Conservation (phyloP, 1,140 invertebrate species). For the Neodiprion virginianus region DNA sequence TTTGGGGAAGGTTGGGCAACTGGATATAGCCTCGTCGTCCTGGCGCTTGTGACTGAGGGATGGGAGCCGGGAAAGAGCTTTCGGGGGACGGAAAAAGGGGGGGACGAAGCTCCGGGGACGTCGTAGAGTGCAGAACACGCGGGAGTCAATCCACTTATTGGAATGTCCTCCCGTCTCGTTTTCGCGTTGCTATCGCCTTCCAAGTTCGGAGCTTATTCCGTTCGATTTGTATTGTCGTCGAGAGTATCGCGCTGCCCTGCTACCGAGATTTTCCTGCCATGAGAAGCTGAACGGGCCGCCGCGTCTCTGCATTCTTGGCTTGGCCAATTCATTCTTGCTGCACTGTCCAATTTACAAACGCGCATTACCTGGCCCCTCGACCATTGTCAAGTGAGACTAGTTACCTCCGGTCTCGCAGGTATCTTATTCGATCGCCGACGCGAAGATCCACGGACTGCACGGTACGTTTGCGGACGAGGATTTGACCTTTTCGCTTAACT, state of each 20-base stretch:
- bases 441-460: neutral
- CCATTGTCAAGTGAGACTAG: slow-evolving; percentile 1
- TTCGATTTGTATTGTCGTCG: slow-evolving; percentile 51
- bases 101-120: slow-evolving; percentile 16
- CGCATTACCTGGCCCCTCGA: too few species aligned
- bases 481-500: neutral
- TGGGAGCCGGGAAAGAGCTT: neutral
- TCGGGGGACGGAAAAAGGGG: slow-evolving; percentile 12
- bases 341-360: neutral
- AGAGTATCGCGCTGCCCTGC: neutral
- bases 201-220: slow-evolving; percentile 35
- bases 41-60: neutral
- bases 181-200: slow-evolving; percentile 36
- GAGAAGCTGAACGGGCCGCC: neutral
- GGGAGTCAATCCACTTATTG: slow-evolving; percentile 54
- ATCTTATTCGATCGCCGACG: neutral
- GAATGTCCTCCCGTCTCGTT: slow-evolving; percentile 46
- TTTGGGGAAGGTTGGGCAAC: slow-evolving; percentile 18
- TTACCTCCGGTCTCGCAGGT: neutral
- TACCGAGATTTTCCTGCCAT: neutral
- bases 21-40: slow-evolving; percentile 27
- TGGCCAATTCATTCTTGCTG: too few species aligned
- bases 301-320: neutral
- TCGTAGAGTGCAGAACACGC: slow-evolving; percentile 34
- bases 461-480: neutral